Conservation (phyloP, 2,113 vertebrate genomes). For the Sinocyclocheilus grahami region DNA sequence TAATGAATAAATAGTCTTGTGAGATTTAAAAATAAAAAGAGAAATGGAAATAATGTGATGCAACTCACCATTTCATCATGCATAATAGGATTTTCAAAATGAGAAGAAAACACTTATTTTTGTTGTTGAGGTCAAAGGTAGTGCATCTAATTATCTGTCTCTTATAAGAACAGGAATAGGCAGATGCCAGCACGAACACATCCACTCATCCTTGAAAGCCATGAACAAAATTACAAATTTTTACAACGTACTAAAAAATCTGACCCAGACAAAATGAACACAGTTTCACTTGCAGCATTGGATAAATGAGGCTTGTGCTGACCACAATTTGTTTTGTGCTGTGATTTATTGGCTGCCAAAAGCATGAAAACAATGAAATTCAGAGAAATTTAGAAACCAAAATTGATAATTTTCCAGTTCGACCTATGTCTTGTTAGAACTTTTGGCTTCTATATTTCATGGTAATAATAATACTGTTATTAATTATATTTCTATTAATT, state of each 20-base stretch:
- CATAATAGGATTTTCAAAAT: neutral
- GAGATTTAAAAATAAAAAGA: neutral
- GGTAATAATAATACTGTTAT: neutral
- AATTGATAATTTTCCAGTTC: neutral
- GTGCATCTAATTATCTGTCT: neutral
- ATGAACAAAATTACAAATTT: neutral
- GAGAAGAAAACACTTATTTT: neutral
- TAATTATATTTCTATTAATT: neutral
- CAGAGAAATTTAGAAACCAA: neutral
- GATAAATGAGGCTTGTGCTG: neutral
- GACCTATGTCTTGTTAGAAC: neutral
- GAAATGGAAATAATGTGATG: neutral
- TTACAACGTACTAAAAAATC: neutral
- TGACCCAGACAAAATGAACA: neutral
- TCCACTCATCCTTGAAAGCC: conserved; percentile 1
- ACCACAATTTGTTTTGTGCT: conserved; percentile 5
- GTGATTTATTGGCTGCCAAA: conserved; percentile 9
- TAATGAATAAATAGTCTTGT: neutral
- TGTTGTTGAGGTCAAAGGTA: neutral
- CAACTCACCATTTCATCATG: neutral
- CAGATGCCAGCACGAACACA: neutral
- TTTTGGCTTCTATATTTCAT: neutral
- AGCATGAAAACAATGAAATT: conserved; percentile 1
- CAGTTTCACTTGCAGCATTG: neutral
- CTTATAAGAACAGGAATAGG: neutral